phyloP scores from a whole-genome alignment of 1,140 invertebrate species.

The Panagrolaimus sp. region DNA sequence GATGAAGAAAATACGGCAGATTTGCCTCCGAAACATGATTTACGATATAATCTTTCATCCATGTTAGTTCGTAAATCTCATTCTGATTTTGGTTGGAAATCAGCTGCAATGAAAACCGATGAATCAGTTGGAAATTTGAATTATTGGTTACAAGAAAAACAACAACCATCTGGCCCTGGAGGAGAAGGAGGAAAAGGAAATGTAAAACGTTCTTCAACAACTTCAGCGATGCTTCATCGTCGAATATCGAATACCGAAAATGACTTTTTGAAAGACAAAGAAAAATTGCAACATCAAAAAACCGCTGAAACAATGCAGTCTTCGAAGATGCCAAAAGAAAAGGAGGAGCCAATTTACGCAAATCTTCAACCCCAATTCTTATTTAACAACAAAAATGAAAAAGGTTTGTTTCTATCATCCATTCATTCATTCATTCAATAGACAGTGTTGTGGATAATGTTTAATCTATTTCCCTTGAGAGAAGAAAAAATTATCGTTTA shows the following conservation, averaged over 20 bases:
- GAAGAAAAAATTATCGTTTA: too few species aligned
- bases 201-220: constrained; percentile 7
- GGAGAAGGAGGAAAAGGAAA: neutral
- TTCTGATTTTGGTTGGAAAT: constrained; percentile 4
- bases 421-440: too few species aligned
- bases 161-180: neutral
- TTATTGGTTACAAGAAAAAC: constrained; percentile 4
- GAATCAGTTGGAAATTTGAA: constrained; percentile 16
- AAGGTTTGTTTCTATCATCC: too few species aligned
- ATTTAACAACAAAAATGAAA: too few species aligned
- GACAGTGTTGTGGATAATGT: too few species aligned
- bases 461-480: too few species aligned
- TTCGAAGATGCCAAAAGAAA: too few species aligned
- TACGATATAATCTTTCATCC: neutral
- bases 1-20: neutral
- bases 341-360: too few species aligned
- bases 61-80: neutral
- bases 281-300: too few species aligned
- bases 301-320: too few species aligned
- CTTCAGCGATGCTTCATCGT: neutral
- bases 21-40: neutral
- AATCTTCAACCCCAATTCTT: too few species aligned
- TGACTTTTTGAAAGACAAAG: too few species aligned
- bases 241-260: neutral
- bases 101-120: constrained; percentile 1